phyloP scores from a whole-genome alignment of 2,113 vertebrate species.

The Xiphophorus hellerii region DNA sequence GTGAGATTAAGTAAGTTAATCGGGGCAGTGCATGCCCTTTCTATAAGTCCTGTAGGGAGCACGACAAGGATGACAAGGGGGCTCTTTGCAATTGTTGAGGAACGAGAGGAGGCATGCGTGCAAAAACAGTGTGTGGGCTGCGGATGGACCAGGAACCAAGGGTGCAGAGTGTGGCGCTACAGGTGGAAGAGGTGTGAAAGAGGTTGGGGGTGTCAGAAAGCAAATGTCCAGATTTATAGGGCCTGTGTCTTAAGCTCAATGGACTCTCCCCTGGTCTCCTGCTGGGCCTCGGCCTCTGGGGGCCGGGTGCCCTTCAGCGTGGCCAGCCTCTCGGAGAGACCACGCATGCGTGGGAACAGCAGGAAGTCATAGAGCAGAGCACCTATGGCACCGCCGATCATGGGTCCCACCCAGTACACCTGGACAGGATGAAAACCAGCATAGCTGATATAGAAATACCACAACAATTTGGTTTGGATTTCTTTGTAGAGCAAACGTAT shows the following conservation, averaged over 20 bases:
- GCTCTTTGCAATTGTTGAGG: constrained; percentile 31
- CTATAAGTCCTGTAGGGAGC: constrained; percentile 52
- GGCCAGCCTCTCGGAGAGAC: constrained; percentile 89
- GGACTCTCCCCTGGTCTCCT: constrained; percentile 86
- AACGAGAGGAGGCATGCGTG: constrained; percentile 50
- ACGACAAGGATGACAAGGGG: constrained; percentile 29
- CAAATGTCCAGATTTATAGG: constrained; percentile 79
- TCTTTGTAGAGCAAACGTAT: neutral
- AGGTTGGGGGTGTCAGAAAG: constrained; percentile 42
- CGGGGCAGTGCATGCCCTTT: constrained; percentile 41
- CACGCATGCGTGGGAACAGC: constrained; percentile 89
- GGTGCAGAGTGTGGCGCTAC: constrained; percentile 38
- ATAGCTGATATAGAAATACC: neutral
- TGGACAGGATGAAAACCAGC: constrained; percentile 49
- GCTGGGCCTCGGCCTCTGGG: constrained; percentile 80
- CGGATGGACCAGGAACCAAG: constrained; percentile 53
- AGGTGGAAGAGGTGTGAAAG: constrained; percentile 30
- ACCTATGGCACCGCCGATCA: constrained; percentile 88
- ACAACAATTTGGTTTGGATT: neutral
- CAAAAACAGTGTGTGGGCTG: constrained; percentile 33
- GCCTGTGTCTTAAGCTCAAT: constrained; percentile 93
- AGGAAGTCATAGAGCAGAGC: constrained; percentile 92
- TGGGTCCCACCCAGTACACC: constrained; percentile 95
- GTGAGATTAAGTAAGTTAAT: constrained; percentile 33
- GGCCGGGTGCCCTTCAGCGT: constrained; percentile 86